phyloP scores from a whole-genome alignment of 2,888 invertebrate genomes.

The Blera fallax region DNA sequence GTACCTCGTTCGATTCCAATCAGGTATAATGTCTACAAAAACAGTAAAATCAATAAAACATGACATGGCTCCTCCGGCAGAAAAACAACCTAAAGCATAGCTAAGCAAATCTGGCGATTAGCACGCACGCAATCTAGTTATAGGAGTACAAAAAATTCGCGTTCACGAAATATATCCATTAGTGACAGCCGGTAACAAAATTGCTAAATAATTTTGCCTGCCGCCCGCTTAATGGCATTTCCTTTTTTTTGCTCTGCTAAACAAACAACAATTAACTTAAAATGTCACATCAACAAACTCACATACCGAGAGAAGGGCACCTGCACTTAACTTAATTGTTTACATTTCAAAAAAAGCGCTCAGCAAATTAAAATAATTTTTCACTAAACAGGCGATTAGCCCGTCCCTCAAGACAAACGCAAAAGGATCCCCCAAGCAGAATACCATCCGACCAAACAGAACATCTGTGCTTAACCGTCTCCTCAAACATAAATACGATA shows the following conservation, averaged over 20 bases:
- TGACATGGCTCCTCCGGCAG: background rate
- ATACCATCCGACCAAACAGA: background rate
- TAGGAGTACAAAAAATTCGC: background rate
- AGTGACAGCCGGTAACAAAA: slow-evolving; percentile 41
- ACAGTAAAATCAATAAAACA: slow-evolving; percentile 15
- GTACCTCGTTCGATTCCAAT: background rate
- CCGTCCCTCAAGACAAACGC: background rate
- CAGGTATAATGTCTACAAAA: background rate
- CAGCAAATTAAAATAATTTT: slow-evolving; percentile 10
- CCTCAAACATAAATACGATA: slow-evolving; percentile 2
- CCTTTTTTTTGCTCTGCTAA: background rate
- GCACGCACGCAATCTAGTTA: background rate
- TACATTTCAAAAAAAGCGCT: slow-evolving; percentile 13
- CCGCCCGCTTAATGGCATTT: background rate
- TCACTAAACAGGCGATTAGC: slow-evolving; percentile 17
- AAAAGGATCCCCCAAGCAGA: background rate
- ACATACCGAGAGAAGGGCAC: background rate
- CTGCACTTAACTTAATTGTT: slow-evolving; percentile 33
- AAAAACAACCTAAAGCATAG: background rate
- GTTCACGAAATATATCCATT: slow-evolving; percentile 35
- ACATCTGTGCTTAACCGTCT: slow-evolving; percentile 11
- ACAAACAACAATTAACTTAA: slow-evolving; percentile 41
- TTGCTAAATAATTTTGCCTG: slow-evolving; percentile 38
- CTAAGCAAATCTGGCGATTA: slow-evolving; percentile 28
- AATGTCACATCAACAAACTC: slow-evolving; percentile 26